phyloP scores from a whole-genome alignment of 37 sponge, comb jelly and placozoan genomes.

The Cliona cf. orientalis region DNA sequence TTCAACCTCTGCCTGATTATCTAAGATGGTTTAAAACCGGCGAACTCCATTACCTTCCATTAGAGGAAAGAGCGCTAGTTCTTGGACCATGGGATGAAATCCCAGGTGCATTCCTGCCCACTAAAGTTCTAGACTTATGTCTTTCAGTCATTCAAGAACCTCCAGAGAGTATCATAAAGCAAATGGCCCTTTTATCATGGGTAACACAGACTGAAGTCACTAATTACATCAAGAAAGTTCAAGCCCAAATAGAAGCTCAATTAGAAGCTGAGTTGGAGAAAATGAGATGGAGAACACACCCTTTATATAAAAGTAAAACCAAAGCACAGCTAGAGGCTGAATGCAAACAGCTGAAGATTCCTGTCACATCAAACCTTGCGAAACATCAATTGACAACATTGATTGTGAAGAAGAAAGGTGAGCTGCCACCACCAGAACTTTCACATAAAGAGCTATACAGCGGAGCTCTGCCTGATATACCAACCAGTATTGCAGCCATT shows the following conservation, averaged over 20 bases:
- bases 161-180: background rate
- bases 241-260: background rate
- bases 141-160: background rate
- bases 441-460: background rate
- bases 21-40: conserved; percentile 7
- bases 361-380: background rate
- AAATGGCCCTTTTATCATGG: conserved; percentile 5
- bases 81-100: conserved; percentile 11
- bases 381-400: conserved; percentile 6
- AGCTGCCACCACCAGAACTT: background rate
- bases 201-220: background rate
- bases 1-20: conserved; percentile 21
- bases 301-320: background rate
- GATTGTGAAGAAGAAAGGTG: background rate
- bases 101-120: conserved; percentile 5
- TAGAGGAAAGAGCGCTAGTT: background rate
- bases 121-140: background rate
- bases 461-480: background rate
- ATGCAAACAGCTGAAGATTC: background rate
- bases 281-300: conserved; percentile 19
- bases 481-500: background rate
- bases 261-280: conserved; percentile 1
- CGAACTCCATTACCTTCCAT: conserved; percentile 17
- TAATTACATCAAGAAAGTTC: background rate
- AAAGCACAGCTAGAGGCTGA: background rate